Conservation (phyloP, 2,888 invertebrate species). For the Catocala sponsa region DNA sequence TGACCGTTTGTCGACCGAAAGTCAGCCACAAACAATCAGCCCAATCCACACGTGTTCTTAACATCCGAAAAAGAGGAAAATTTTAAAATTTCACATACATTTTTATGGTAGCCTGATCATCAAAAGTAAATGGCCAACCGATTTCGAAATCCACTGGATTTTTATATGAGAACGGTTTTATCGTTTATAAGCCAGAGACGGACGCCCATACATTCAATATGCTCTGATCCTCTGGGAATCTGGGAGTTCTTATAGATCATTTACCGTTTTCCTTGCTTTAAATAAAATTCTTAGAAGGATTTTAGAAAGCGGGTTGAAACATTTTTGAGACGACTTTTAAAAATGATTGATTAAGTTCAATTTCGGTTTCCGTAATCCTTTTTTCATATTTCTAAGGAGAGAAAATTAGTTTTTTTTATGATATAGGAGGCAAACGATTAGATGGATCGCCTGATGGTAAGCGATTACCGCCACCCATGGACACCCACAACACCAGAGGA, state of each 20-base stretch:
- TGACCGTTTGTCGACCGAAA: not conserved
- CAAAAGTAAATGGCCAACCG: slow-evolving; percentile 11
- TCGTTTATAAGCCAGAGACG: slow-evolving; percentile 9
- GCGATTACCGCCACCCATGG: too few relatives aligned
- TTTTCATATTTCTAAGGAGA: too few relatives aligned
- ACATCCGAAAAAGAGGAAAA: not conserved
- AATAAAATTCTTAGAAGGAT: not conserved
- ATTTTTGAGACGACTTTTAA: too few relatives aligned
- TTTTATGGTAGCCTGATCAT: slow-evolving; percentile 6
- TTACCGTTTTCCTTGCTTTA: slow-evolving; percentile 3
- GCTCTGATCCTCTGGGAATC: slow-evolving; percentile 7
- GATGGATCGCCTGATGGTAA: too few relatives aligned
- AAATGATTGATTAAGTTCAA: too few relatives aligned
- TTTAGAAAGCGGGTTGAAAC: not conserved
- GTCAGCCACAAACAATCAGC: not conserved
- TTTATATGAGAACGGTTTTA: slow-evolving; percentile 13
- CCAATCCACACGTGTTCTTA: not conserved
- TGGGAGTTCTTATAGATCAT: slow-evolving; percentile 1
- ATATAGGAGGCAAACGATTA: too few relatives aligned
- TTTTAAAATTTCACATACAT: slow-evolving; percentile 5
- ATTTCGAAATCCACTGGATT: slow-evolving; percentile 14
- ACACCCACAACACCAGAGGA: too few relatives aligned
- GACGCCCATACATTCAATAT: slow-evolving; percentile 10
- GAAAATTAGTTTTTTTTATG: too few relatives aligned
- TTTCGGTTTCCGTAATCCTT: too few relatives aligned